Base-by-base conservation (phyloP, 1,140 invertebrate species). In the Drosophila rufa region DNA sequence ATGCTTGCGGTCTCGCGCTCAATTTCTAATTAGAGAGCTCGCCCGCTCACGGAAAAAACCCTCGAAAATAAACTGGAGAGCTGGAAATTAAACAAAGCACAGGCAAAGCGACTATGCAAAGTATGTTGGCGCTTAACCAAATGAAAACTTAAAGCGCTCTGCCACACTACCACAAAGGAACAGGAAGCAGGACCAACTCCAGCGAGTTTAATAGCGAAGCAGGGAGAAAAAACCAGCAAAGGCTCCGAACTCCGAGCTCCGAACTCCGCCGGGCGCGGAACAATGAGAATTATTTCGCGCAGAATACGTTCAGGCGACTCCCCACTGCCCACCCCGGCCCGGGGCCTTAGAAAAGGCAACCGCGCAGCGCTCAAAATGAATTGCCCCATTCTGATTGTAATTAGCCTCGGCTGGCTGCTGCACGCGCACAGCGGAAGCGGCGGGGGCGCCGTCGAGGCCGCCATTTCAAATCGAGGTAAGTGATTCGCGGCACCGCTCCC, bases 381-480 rank as follows among this genome's bases (percentile, higher is more conserved):
- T 89, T 92, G 91, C 79, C 92, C 92, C 81, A 89, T 92, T 92
- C 84, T 92, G 80, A 81, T 92, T 79, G 84, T 92, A 92, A 92
- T 92, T 92, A 92, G 89, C 86, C 83, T 92, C 33, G 91, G 73
- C 69, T 91, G 87, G 66, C 62, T 92, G 71, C 61, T 92, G 64
- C 82, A 87, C 75, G 78, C 82, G 47, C 73, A 79, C 43, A 43
- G 43, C 73, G 75, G 53, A 68, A 70, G 75, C 77, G 38, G 53
- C 36, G 69, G 78, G 36, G 64, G 75, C 62, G 42, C 66, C 30
- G 89, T 68, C 56, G 81, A 81, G 77, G 91, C 92, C 73, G 89
- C 91, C 78, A 92, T 92, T 89, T 92, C 91, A 79, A 92, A 91
- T 92, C 80, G 91, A 92, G 91, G 91, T 92, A 92, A 92, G 91